Evolutionary conservation across 2,888 invertebrate genomes (phyloP).

Genomic region (Lasioglossum malachurum): DNA sequence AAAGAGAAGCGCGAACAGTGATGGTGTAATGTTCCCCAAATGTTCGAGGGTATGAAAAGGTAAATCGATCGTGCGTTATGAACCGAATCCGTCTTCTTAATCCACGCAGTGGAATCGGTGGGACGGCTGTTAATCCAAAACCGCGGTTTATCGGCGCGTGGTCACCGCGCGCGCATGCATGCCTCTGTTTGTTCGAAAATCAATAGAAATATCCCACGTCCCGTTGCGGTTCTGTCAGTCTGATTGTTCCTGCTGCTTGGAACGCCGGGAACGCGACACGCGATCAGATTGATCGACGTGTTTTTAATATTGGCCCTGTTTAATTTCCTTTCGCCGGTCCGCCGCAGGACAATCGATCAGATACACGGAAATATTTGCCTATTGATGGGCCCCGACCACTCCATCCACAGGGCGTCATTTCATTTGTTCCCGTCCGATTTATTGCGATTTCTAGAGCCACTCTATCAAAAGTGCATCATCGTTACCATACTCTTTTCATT

Average conservation of each 20-base stretch:
- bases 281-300: slow-evolving; percentile 43
- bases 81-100: background rate
- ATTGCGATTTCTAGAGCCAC: slow-evolving; percentile 11
- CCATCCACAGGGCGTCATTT: slow-evolving; percentile 12
- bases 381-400: slow-evolving; percentile 6
- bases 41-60: background rate
- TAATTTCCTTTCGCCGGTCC: slow-evolving; percentile 44
- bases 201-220: slow-evolving; percentile 46
- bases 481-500: slow-evolving; percentile 6
- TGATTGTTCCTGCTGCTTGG: slow-evolving; percentile 38
- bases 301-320: slow-evolving; percentile 48
- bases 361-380: slow-evolving; percentile 28
- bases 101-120: background rate
- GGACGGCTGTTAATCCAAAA: slow-evolving; percentile 12
- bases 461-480: slow-evolving; percentile 12
- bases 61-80: background rate
- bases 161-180: slow-evolving; percentile 11
- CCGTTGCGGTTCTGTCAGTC: slow-evolving; percentile 39
- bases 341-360: slow-evolving; percentile 12
- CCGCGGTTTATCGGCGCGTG: slow-evolving; percentile 25
- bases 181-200: slow-evolving; percentile 37
- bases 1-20: background rate
- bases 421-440: slow-evolving; percentile 9
- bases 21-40: background rate
- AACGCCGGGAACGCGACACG: slow-evolving; percentile 14